phyloP scores from a whole-genome alignment of 1,140 invertebrate species.

The Zophobas morio region DNA sequence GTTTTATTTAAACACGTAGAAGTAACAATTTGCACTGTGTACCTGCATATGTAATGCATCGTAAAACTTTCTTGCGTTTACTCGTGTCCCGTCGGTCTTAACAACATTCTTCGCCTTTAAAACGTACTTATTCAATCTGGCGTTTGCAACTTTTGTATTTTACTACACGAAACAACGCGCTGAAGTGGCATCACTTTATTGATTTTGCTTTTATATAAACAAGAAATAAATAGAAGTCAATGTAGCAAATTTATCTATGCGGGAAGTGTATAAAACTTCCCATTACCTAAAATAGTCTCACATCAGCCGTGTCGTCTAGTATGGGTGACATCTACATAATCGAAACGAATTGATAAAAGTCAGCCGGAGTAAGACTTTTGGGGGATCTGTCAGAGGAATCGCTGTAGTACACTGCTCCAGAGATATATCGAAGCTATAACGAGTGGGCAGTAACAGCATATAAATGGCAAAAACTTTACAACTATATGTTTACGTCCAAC shows the following conservation, averaged over 20 bases:
- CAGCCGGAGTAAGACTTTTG: not conserved
- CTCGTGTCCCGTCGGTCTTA: no score
- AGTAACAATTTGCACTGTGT: no score
- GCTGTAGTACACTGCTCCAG: slow-evolving; percentile 18
- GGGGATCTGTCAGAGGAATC: not conserved
- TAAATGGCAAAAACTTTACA: slow-evolving; percentile 34
- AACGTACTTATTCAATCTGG: no score
- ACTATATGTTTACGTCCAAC: slow-evolving; percentile 33
- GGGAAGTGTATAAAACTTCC: not conserved
- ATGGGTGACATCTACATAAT: slow-evolving; percentile 19
- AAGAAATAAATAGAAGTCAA: no score
- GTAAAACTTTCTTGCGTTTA: no score
- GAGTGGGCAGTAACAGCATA: slow-evolving; percentile 15
- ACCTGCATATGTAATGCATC: no score
- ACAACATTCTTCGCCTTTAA: no score
- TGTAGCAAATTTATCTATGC: not conserved
- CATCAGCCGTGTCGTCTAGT: not conserved
- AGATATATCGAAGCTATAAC: slow-evolving; percentile 37
- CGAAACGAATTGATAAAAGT: slow-evolving; percentile 10
- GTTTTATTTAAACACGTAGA: no score
- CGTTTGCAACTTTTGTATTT: no score
- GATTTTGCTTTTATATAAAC: no score
- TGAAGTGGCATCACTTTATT: no score
- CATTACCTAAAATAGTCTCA: not conserved
- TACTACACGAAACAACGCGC: no score